Evolutionary conservation across 1,140 invertebrate genomes (phyloP).

Genomic region (Aphis craccivora): DNA sequence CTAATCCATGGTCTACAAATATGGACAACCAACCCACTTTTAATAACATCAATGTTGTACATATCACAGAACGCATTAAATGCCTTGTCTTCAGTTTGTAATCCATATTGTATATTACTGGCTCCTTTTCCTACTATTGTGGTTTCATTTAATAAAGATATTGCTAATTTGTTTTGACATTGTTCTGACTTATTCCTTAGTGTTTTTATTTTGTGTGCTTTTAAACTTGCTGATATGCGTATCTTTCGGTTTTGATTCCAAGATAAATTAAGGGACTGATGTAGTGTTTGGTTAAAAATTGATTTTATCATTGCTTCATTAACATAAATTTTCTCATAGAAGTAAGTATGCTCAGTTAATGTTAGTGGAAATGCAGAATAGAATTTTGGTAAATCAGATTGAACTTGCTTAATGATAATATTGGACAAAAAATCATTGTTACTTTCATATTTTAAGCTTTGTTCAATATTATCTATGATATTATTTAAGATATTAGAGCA

Average conservation of each 20-base stretch:
- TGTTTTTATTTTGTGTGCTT: constrained; percentile 32
- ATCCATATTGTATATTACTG: not conserved
- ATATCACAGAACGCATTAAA: not conserved
- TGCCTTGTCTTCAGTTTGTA: not conserved
- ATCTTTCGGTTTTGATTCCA: not conserved
- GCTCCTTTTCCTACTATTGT: not conserved
- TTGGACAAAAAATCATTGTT: not conserved
- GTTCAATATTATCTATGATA: not conserved
- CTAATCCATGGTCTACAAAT: not conserved
- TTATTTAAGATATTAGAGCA: not conserved
- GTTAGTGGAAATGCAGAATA: constrained; percentile 4
- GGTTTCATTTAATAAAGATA: constrained; percentile 1
- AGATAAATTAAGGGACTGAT: not conserved
- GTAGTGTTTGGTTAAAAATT: not conserved
- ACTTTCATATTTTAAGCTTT: too few relatives aligned
- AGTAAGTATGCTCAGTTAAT: not conserved
- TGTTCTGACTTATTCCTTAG: not conserved
- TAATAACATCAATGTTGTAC: not conserved
- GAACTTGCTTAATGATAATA: not conserved
- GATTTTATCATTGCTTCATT: not conserved
- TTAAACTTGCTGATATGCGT: not conserved
- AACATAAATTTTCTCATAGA: not conserved
- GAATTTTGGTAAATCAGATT: not conserved
- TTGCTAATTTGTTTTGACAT: not conserved
- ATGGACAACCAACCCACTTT: constrained; percentile 18